Base-by-base conservation (phyloP, 2,888 invertebrate species). In the Rhogogaster chlorosoma region DNA sequence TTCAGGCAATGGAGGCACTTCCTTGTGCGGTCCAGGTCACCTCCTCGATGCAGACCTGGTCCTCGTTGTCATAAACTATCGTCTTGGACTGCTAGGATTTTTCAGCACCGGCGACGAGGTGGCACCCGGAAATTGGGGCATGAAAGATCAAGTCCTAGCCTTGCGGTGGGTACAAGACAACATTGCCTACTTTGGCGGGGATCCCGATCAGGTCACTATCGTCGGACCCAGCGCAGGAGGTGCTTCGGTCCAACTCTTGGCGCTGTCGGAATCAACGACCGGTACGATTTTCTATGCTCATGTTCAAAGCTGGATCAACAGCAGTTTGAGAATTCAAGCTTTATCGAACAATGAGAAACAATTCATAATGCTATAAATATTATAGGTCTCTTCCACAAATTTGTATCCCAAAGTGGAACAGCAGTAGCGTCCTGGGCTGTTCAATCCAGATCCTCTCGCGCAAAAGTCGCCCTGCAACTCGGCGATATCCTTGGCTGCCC, bases 61-160 rank as follows among this genome's bases (percentile, higher is more conserved):
- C 67, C 89, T 92, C 10, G 92, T 93, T 2, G 91, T 93, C 0
- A 85, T 93, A 38, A 94, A 93, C 85, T 93, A 91, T 87, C 82
- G 91, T 80, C 85, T 91, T 0, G 90, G 90, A 0, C 88, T 89
- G 36, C 85, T 90, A 6, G 90, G 89, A 70, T 89, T 89, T 73
- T 83, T 89, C 29, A 88, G 88, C 29, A 89, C 89, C 29, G 88
- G 87, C 53, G 89, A 89, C 64, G 53, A 84, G 7, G 82, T 87
- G 6, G 86, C 86, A 4, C 86, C 89, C 10, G 89, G 89, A 29
- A 89, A 89, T 83, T 87, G 87, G 32, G 89, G 88, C 0, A 49
- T 89, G 22, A 89, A 89, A 86, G 89, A 89, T 86, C 89, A 89
- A 83, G 87, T 86, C 1, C 57, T 84, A 57, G 88, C 88, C 1